Evolutionary conservation across 2,797 vertebrate species (phyloP).

Genomic region (Pantherophis vulpinus): DNA sequence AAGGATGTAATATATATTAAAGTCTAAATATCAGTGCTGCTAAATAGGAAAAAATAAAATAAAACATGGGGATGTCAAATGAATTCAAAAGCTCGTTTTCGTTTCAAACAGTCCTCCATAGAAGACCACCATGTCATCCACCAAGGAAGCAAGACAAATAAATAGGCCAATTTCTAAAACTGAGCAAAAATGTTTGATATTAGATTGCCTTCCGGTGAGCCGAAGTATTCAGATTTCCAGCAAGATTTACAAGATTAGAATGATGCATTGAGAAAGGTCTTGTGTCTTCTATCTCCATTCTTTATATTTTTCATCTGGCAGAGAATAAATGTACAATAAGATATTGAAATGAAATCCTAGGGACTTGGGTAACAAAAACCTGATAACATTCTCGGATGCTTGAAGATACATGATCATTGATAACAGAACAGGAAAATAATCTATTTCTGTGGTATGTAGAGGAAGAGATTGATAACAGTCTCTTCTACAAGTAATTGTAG

Average conservation of each 20-base stretch:
- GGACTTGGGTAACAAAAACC: background rate
- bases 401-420: background rate
- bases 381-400: background rate
- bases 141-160: constrained; percentile 27
- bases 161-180: constrained; percentile 21
- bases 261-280: background rate
- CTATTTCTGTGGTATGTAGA: background rate
- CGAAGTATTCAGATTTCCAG: constrained; percentile 22
- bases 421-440: background rate
- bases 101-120: constrained; percentile 35
- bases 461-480: background rate
- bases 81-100: constrained; percentile 8
- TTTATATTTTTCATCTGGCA: background rate
- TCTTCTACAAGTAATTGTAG: background rate
- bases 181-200: background rate
- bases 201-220: background rate
- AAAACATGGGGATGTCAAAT: background rate
- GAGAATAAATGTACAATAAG: background rate
- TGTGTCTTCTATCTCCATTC: constrained; percentile 1
- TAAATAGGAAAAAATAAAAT: background rate
- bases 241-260: constrained; percentile 22
- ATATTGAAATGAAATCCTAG: background rate
- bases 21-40: background rate
- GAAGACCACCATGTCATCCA: constrained; percentile 2
- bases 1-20: background rate